A percentile compares a stretch with the other conserved stretches of the same genome.
phyloP scores from a whole-genome alignment of 2,113 vertebrate genomes.

The Cyanistes caeruleus region DNA sequence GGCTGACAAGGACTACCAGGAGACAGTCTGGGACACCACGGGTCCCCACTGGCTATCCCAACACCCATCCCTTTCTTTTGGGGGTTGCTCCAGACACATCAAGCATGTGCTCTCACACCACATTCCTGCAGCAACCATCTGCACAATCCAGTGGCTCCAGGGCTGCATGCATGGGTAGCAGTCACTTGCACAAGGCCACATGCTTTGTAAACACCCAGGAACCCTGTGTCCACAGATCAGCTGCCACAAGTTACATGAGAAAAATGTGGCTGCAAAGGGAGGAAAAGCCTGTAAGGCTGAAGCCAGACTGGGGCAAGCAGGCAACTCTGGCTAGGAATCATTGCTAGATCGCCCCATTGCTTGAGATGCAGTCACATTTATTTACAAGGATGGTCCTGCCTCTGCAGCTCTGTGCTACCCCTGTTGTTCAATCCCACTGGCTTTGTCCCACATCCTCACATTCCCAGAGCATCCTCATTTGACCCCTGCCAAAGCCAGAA shows the following conservation, averaged over 20 bases:
- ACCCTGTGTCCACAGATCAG: not conserved
- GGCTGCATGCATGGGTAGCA: not conserved
- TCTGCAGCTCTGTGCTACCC: not conserved
- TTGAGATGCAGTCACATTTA: not conserved
- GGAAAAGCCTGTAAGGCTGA: not conserved
- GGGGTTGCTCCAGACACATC: not conserved
- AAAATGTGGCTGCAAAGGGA: not conserved
- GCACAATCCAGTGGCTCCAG: not conserved
- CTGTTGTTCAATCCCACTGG: accelerated
- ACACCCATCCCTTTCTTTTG: not conserved
- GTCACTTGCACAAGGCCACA: not conserved
- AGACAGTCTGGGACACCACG: not conserved
- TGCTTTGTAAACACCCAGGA: not conserved
- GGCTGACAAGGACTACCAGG: not conserved
- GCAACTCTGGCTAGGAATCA: not conserved
- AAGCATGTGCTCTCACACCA: not conserved
- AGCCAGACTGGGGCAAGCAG: not conserved
- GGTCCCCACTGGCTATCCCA: not conserved
- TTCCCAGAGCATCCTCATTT: not conserved
- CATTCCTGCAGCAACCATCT: not conserved
- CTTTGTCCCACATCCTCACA: not conserved
- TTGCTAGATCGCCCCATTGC: not conserved
- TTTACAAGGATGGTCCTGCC: not conserved
- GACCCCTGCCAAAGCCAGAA: not conserved
- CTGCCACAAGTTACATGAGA: not conserved